phyloP scores from a whole-genome alignment of 2,113 vertebrate genomes.

The Thomomys bottae region DNA sequence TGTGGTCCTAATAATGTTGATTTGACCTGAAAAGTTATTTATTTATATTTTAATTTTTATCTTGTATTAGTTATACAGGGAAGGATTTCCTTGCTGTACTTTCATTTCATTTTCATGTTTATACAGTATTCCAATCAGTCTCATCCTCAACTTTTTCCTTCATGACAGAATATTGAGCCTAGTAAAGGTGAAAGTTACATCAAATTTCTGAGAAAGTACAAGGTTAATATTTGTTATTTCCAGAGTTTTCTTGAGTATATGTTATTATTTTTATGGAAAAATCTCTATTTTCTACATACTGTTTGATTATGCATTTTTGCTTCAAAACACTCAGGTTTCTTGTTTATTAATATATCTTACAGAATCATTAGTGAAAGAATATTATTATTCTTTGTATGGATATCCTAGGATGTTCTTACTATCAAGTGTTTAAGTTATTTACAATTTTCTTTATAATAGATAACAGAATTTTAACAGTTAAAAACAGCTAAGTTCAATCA shows the following conservation, averaged over 20 bases:
- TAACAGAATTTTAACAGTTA: constrained; percentile 33
- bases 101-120: too few species aligned
- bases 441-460: constrained; percentile 26
- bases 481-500: background rate
- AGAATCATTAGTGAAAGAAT: constrained; percentile 13
- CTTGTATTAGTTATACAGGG: too few species aligned
- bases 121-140: too few species aligned
- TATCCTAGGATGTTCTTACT: constrained; percentile 22
- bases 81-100: too few species aligned
- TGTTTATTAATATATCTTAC: background rate
- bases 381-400: background rate
- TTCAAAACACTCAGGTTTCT: background rate
- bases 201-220: background rate
- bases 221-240: background rate
- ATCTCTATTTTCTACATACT: background rate
- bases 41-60: too few species aligned
- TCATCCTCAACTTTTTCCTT: background rate
- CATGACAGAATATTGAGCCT: background rate
- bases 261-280: constrained; percentile 44
- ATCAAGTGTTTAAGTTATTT: constrained; percentile 14
- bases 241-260: background rate
- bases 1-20: background rate
- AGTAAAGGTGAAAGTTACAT: background rate
- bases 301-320: constrained; percentile 1
- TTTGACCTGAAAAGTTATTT: background rate